A percentile compares a stretch with the other conserved stretches of the same genome.
Evolutionary conservation across 2,113 vertebrate species (phyloP).

Genomic region (Bujurquina vittata): DNA sequence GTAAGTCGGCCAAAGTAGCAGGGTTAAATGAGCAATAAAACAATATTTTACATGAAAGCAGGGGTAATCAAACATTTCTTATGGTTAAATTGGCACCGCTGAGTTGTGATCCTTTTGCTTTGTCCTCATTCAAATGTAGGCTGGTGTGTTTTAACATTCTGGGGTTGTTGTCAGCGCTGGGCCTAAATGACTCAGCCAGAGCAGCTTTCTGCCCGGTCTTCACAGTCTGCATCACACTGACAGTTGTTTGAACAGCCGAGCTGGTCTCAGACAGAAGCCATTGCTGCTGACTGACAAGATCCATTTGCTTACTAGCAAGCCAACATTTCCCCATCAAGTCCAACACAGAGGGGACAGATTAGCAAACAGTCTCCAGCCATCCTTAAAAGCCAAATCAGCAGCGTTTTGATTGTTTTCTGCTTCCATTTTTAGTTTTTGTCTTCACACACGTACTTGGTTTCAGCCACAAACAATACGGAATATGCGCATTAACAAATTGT

Average conservation of each 20-base stretch:
- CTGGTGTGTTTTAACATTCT: slow-evolving; percentile 33
- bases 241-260: slow-evolving; percentile 45
- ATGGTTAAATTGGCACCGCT: neutral
- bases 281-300: slow-evolving; percentile 4
- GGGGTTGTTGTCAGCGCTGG: neutral
- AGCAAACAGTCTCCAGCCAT: slow-evolving; percentile 37
- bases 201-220: slow-evolving; percentile 24
- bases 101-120: slow-evolving; percentile 27
- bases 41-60: neutral
- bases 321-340: slow-evolving; percentile 53
- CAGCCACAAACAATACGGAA: neutral
- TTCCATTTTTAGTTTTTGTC: slow-evolving; percentile 25
- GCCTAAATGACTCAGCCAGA: slow-evolving; percentile 53
- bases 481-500: neutral
- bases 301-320: slow-evolving; percentile 19
- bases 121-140: neutral
- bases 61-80: neutral
- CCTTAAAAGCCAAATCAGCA: slow-evolving; percentile 58
- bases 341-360: slow-evolving; percentile 42
- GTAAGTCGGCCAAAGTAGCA: neutral
- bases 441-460: neutral
- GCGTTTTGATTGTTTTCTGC: slow-evolving; percentile 36
- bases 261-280: slow-evolving; percentile 6
- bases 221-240: slow-evolving; percentile 10
- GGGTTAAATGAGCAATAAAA: neutral